Evolutionary conservation across 2,888 invertebrate species (phyloP).

Genomic region (Gortyna flavago): DNA sequence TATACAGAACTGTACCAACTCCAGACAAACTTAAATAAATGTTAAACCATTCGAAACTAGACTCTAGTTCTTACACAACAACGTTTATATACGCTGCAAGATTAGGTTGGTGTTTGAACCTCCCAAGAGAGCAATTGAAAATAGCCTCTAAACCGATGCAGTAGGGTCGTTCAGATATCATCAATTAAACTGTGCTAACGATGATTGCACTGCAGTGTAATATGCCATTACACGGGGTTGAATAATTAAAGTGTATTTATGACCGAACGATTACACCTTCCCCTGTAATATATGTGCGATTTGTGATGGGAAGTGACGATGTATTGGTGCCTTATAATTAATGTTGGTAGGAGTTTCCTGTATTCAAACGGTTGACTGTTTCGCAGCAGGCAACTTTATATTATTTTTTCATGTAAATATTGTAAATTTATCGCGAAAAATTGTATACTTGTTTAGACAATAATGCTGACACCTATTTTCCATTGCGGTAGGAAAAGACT

Average conservation of each 20-base stretch:
- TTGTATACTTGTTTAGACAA: not conserved
- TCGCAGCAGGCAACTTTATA: not conserved
- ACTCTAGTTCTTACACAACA: conserved; percentile 32
- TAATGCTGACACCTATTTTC: too few relatives aligned
- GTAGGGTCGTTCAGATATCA: conserved; percentile 46
- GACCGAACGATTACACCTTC: conserved; percentile 50
- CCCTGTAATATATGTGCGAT: conserved; percentile 28
- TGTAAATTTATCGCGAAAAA: not conserved
- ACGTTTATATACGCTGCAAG: conserved; percentile 13
- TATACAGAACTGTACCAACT: conserved; percentile 33
- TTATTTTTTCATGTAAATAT: not conserved
- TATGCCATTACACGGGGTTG: conserved; percentile 54
- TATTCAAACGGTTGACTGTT: not conserved
- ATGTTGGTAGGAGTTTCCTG: not conserved
- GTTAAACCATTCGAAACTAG: conserved; percentile 4
- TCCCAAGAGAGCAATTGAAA: conserved; percentile 51
- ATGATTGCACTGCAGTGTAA: conserved; percentile 62
- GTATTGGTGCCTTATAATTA: conserved; percentile 8
- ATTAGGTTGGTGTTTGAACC: conserved; percentile 11
- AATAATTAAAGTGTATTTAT: conserved; percentile 63
- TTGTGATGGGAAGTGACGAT: conserved; percentile 26
- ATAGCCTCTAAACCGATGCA: conserved; percentile 43
- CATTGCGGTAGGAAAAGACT: not conserved
- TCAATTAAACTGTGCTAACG: conserved; percentile 60
- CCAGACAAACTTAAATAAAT: conserved; percentile 21